phyloP scores from a whole-genome alignment of 1,140 invertebrate species.

The Halictus rubicundus region DNA sequence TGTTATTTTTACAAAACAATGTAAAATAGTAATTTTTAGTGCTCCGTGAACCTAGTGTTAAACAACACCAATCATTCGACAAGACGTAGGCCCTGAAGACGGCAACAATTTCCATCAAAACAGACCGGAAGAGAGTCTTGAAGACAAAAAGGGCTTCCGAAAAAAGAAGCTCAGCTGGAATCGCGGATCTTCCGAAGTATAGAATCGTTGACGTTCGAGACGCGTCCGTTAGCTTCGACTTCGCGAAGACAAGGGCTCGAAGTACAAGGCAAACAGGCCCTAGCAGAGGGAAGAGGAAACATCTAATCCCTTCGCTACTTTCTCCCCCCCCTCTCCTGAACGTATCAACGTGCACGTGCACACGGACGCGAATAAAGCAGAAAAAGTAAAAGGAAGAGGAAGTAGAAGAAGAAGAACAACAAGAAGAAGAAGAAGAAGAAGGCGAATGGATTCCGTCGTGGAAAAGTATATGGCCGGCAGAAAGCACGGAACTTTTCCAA shows the following conservation, averaged over 20 bases:
- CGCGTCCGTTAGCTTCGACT: not conserved
- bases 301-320: not conserved
- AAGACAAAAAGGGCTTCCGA: slow-evolving; percentile 10
- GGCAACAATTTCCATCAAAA: too few relatives aligned
- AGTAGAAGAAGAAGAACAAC: not conserved
- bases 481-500: slow-evolving; percentile 57
- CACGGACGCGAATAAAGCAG: too few relatives aligned
- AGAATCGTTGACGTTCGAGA: not conserved
- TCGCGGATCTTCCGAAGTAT: not conserved
- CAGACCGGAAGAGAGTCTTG: not conserved
- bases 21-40: too few relatives aligned
- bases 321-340: too few relatives aligned
- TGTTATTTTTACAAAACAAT: too few relatives aligned
- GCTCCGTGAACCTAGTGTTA: too few relatives aligned
- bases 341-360: too few relatives aligned
- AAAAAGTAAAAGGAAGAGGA: slow-evolving; percentile 3
- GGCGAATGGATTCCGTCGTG: slow-evolving; percentile 42
- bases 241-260: not conserved
- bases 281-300: not conserved
- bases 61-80: too few relatives aligned
- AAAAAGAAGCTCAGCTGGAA: not conserved
- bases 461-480: slow-evolving; percentile 46
- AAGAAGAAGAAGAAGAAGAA: slow-evolving; percentile 9
- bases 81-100: too few relatives aligned
- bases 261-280: slow-evolving; percentile 12